phyloP scores from a whole-genome alignment of 64 coral and sea anemone species.

The Montipora cactus region DNA sequence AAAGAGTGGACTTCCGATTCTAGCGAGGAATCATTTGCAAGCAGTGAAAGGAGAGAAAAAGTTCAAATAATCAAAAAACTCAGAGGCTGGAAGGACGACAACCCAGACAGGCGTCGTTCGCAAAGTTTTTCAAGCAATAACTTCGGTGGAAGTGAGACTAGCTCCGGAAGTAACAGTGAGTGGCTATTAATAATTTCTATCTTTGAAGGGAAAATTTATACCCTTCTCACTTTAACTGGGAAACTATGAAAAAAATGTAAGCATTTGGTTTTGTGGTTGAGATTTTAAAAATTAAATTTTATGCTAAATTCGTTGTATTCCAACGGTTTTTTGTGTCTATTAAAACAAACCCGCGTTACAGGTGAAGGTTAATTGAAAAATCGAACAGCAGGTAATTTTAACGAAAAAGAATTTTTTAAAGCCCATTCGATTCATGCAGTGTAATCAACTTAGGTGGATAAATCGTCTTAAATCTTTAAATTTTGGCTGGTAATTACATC shows the following conservation, averaged over 20 bases:
- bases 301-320: neutral
- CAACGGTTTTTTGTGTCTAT: neutral
- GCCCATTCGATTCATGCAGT: neutral
- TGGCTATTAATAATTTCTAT: neutral
- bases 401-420: neutral
- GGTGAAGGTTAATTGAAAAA: slow-evolving; percentile 11
- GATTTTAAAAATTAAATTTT: neutral
- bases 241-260: slow-evolving; percentile 3
- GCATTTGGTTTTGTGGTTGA: neutral
- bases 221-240: neutral
- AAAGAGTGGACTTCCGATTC: slow-evolving; percentile 75
- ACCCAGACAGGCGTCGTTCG: slow-evolving; percentile 14
- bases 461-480: neutral
- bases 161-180: slow-evolving; percentile 58
- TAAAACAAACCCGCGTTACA: neutral
- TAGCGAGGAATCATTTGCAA: slow-evolving; percentile 66
- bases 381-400: neutral
- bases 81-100: slow-evolving; percentile 60
- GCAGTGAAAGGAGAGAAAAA: slow-evolving; percentile 61
- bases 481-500: neutral
- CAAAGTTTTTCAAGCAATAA: neutral
- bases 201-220: neutral
- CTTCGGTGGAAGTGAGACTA: neutral
- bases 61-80: slow-evolving; percentile 64
- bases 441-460: neutral